Conservation (phyloP, 2,888 invertebrate species). For the Eugnorisma glareosa region DNA sequence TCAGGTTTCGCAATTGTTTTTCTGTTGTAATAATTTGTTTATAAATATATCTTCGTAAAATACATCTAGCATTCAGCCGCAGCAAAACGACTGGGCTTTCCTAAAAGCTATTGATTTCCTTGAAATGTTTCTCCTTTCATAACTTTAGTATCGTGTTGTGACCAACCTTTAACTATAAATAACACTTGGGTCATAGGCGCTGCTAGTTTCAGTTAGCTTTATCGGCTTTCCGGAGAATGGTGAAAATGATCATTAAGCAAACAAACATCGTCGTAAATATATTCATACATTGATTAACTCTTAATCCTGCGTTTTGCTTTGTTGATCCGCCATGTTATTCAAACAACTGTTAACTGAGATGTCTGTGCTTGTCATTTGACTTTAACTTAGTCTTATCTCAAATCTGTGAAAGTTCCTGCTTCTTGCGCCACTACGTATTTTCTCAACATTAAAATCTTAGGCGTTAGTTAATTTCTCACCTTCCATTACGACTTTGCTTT, state of each 20-base stretch:
- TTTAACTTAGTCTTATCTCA: constrained; percentile 70
- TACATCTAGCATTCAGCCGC: not conserved
- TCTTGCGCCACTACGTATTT: constrained; percentile 68
- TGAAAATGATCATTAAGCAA: constrained; percentile 61
- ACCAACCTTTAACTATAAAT: constrained; percentile 57
- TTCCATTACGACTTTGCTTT: constrained; percentile 53
- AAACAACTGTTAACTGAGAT: constrained; percentile 66
- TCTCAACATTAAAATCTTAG: constrained; percentile 72
- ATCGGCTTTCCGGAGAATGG: constrained; percentile 45
- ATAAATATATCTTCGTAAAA: constrained; percentile 2
- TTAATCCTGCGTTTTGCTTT: constrained; percentile 49
- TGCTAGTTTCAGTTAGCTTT: constrained; percentile 40
- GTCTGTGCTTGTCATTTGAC: constrained; percentile 71
- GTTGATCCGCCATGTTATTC: constrained; percentile 45
- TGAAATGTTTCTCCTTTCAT: constrained; percentile 31
- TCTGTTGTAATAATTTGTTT: not conserved
- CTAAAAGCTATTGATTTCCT: constrained; percentile 11
- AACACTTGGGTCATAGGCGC: constrained; percentile 46
- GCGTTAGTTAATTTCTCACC: constrained; percentile 71
- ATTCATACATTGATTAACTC: constrained; percentile 56
- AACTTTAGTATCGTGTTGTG: constrained; percentile 41
- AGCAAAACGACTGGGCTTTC: not conserved
- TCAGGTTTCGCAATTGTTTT: not conserved
- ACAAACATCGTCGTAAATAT: constrained; percentile 56
- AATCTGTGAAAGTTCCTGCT: constrained; percentile 77